Base-by-base conservation (phyloP, 1,140 invertebrate species). In the Solenopsis invicta region DNA sequence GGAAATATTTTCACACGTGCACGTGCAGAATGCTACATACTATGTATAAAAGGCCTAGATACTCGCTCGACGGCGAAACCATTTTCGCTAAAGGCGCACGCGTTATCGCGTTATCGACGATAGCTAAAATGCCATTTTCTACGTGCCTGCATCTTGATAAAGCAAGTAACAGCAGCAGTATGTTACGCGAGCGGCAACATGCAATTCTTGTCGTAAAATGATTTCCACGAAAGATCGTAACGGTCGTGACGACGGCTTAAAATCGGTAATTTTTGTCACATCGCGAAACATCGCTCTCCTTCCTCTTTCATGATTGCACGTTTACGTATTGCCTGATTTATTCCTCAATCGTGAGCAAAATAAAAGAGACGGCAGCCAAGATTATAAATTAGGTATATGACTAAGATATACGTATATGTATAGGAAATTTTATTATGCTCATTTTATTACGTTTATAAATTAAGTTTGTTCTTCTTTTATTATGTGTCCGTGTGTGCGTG, bases 41-140 rank as follows among this genome's bases (percentile, higher is more conserved):
- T 62, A 62, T 62, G 10, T 41, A 45, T 16, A 21, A 9, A 61
- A 13, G 4, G 37, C 10, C 54, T 76, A 72, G 45, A 50, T 50
- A 41, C 13, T 76, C 34, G 16, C 48, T 71, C 34, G 34, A 59
- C 21, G 12, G 78, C 34, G 77, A 21, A 54, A 48, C 50, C 78
- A 71, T 81, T 81, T 81, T 71, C 66, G 50, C 50, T 81, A 81
- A 81, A 81, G 80, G 69, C 56, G n/a, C 80, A 59, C 80, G 69
- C 69, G 69, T 84, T 84, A 84, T 84, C 80, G 69, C 29, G 41
- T 84, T 75, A 84, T 82, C 67, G 54, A 41, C 80, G 54, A 84
- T 84, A 84, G 41, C 69, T 84, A 84, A 84, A 84, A 84, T 84
- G 80, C 80, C 80, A 84, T 75, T 84, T 84, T 84, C 80, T 74